Evolutionary conservation across 1,140 invertebrate species (phyloP).

Genomic region (Acromyrmex echinatior): DNA sequence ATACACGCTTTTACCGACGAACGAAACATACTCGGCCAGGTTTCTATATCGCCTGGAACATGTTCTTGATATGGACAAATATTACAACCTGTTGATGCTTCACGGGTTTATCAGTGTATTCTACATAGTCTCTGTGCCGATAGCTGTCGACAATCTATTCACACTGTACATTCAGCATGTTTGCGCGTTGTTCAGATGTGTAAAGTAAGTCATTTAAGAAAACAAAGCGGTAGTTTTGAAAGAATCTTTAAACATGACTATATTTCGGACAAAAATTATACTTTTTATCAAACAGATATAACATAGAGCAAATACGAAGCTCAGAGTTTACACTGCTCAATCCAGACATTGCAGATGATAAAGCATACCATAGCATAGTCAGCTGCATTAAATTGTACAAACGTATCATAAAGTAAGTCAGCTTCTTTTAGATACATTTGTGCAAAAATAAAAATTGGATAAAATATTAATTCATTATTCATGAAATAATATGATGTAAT

Average conservation of each 20-base stretch:
- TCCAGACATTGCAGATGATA: constrained; percentile 6
- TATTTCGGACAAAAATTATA: background rate
- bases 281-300: constrained; percentile 23
- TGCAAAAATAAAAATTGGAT: background rate
- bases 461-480: background rate
- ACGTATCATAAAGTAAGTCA: constrained; percentile 33
- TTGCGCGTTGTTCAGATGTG: constrained; percentile 66
- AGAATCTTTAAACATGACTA: background rate
- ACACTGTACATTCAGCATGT: constrained; percentile 67
- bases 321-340: background rate
- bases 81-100: constrained; percentile 37
- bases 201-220: constrained; percentile 56
- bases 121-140: background rate
- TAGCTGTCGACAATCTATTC: constrained; percentile 68
- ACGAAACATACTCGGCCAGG: constrained; percentile 10
- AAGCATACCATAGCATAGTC: constrained; percentile 10
- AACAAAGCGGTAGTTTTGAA: background rate
- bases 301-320: background rate
- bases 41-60: constrained; percentile 33
- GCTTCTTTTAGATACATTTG: background rate
- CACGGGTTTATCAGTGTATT: background rate
- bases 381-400: constrained; percentile 24
- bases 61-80: constrained; percentile 8
- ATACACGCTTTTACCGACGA: constrained; percentile 1
- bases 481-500: background rate